Conservation (phyloP, 2,888 invertebrate species). For the Drosophila meridiana region DNA sequence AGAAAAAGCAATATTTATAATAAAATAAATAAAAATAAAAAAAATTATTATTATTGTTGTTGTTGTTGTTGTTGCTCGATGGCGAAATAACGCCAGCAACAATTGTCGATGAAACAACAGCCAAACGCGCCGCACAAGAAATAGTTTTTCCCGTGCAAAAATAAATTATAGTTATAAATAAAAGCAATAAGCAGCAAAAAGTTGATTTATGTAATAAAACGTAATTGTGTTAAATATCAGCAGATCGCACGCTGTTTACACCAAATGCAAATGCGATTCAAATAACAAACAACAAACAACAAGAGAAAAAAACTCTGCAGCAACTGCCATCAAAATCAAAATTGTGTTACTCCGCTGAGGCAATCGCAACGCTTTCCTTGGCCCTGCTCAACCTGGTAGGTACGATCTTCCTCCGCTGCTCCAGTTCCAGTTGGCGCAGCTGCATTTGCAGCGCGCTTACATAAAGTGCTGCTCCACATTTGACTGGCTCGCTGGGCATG, state of each 20-base stretch:
- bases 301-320: conserved; percentile 13
- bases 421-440: conserved; percentile 6
- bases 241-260: conserved; percentile 14
- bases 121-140: conserved; percentile 6
- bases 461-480: conserved; percentile 68
- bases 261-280: conserved; percentile 65
- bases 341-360: background rate
- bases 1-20: conserved; percentile 76
- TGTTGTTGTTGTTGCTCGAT: conserved; percentile 40
- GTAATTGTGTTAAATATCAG: conserved; percentile 52
- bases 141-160: conserved; percentile 76
- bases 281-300: conserved; percentile 30
- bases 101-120: conserved; percentile 60
- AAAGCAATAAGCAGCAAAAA: conserved; percentile 19
- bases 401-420: conserved; percentile 23
- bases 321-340: conserved; percentile 3
- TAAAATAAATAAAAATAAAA: conserved; percentile 12
- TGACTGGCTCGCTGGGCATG: conserved; percentile 31
- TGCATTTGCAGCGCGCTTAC: conserved; percentile 42
- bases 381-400: conserved; percentile 39
- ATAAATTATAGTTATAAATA: conserved; percentile 1
- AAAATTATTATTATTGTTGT: background rate
- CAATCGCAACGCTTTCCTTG: conserved; percentile 18
- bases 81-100: conserved; percentile 68
- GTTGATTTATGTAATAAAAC: conserved; percentile 63